A percentile compares a stretch with the other conserved stretches of the same genome.
These are phyloP conservation scores for Coleophora flavipennella DNA, from an alignment of 2,888 invertebrate genomes.

Conservation along the genomic window DNA sequence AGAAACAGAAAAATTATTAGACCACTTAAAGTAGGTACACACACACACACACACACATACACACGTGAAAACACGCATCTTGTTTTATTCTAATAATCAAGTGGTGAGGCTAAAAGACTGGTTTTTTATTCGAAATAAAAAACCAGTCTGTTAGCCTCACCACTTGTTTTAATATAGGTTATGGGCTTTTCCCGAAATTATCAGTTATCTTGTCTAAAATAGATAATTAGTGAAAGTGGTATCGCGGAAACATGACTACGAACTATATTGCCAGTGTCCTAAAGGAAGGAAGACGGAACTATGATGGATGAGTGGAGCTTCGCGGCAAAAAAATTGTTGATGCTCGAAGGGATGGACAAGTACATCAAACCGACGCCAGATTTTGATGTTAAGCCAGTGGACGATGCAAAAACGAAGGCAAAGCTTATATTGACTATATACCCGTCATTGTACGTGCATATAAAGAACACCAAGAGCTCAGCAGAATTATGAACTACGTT, in stretches of 20 bases:
- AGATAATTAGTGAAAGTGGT: not conserved
- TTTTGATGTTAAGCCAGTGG: not conserved
- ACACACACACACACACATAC: too few relatives aligned
- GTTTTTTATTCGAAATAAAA: too few relatives aligned
- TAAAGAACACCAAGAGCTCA: not conserved
- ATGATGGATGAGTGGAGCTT: constrained; percentile 11
- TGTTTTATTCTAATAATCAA: too few relatives aligned
- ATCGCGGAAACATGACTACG: not conserved
- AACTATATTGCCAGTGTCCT: constrained; percentile 12
- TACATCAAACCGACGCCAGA: not conserved
- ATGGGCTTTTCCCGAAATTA: too few relatives aligned
- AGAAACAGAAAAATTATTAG: too few relatives aligned
- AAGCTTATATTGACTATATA: not conserved
- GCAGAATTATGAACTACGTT: not conserved
- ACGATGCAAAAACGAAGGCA: not conserved
- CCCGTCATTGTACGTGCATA: not conserved
- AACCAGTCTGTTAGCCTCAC: too few relatives aligned
- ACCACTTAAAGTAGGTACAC: too few relatives aligned
- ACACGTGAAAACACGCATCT: too few relatives aligned
- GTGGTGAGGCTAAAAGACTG: too few relatives aligned
- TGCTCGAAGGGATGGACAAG: constrained; percentile 1
- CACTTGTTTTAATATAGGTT: too few relatives aligned
- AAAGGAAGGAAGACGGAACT: constrained; percentile 11
- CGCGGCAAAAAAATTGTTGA: constrained; percentile 6
- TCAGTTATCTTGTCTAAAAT: too few relatives aligned